phyloP scores from a whole-genome alignment of 2,888 invertebrate species.

The Dicyrtoma fusca region DNA sequence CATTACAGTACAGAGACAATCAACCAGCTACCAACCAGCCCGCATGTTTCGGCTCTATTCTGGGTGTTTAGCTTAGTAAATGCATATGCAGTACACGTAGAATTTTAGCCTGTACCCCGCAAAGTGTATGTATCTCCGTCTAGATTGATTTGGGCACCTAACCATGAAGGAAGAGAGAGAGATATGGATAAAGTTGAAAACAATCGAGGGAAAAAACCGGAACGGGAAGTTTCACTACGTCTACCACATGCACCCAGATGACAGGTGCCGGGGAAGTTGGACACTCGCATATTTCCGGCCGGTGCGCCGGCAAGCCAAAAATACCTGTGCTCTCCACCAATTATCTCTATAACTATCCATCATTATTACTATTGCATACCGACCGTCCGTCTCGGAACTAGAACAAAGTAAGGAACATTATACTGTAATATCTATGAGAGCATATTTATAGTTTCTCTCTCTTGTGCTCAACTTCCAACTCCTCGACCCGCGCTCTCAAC shows the following conservation, averaged over 20 bases:
- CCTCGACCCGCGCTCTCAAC: too few relatives aligned
- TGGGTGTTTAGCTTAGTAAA: too few relatives aligned
- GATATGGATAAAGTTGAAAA: slow-evolving; percentile 25
- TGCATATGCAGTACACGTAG: too few relatives aligned
- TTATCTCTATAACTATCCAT: slow-evolving; percentile 29
- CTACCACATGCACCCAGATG: slow-evolving; percentile 46
- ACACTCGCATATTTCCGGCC: slow-evolving; percentile 42
- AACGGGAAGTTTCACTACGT: slow-evolving; percentile 46
- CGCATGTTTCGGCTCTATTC: too few relatives aligned
- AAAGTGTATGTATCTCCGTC: not conserved
- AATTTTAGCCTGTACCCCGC: not conserved
- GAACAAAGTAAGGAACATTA: not conserved
- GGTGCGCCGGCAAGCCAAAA: slow-evolving; percentile 38
- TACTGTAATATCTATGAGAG: too few relatives aligned
- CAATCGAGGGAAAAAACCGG: slow-evolving; percentile 41
- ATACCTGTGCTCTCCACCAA: slow-evolving; percentile 34
- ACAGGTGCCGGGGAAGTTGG: slow-evolving; percentile 45
- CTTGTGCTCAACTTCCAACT: too few relatives aligned
- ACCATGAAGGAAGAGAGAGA: slow-evolving; percentile 36
- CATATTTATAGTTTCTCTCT: too few relatives aligned
- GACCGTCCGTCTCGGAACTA: not conserved
- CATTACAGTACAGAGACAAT: slow-evolving; percentile 16
- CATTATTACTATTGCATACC: slow-evolving; percentile 2
- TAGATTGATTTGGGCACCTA: slow-evolving; percentile 42
- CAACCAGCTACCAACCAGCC: too few relatives aligned